These are phyloP conservation scores for Tetragonisca angustula DNA, from an alignment of 2,888 invertebrate genomes.

Conservation along the genomic window DNA sequence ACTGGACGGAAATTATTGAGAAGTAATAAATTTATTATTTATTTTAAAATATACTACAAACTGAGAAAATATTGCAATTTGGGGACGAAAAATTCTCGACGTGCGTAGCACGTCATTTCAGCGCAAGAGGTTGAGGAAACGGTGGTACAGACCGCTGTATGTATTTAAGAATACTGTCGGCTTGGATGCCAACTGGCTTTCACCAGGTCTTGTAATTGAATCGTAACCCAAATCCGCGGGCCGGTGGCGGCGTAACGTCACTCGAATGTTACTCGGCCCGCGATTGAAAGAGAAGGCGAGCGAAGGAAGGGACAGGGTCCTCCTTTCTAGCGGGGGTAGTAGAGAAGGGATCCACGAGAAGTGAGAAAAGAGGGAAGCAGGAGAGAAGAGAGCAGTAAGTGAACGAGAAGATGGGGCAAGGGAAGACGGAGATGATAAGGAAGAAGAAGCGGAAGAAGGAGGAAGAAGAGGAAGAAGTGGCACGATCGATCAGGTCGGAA, in stretches of 20 bases:
- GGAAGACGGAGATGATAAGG: conserved; percentile 8
- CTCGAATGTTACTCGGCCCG: conserved; percentile 19
- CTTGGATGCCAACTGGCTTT: conserved; percentile 19
- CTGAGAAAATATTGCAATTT: no score
- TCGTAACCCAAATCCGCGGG: conserved; percentile 59
- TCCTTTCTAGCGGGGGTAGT: not conserved
- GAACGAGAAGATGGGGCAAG: not conserved
- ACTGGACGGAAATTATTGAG: no score
- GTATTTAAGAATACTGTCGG: conserved; percentile 49
- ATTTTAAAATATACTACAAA: no score
- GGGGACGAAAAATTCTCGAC: no score
- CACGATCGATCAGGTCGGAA: conserved; percentile 69
- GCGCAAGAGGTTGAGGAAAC: not conserved
- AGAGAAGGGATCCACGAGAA: not conserved
- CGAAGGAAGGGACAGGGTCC: conserved; percentile 8
- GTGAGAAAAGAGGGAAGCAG: not conserved
- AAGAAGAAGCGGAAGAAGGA: not conserved
- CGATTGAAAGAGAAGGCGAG: not conserved
- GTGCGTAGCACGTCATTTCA: no score
- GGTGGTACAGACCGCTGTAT: conserved; percentile 7
- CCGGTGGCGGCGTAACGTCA: conserved; percentile 4
- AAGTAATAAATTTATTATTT: no score
- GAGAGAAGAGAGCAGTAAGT: not conserved
- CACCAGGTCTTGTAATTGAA: conserved; percentile 55
- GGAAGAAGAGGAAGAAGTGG: conserved; percentile 21